phyloP scores from a whole-genome alignment of 2,888 invertebrate species.

The Eutolmus rufibarbis region DNA sequence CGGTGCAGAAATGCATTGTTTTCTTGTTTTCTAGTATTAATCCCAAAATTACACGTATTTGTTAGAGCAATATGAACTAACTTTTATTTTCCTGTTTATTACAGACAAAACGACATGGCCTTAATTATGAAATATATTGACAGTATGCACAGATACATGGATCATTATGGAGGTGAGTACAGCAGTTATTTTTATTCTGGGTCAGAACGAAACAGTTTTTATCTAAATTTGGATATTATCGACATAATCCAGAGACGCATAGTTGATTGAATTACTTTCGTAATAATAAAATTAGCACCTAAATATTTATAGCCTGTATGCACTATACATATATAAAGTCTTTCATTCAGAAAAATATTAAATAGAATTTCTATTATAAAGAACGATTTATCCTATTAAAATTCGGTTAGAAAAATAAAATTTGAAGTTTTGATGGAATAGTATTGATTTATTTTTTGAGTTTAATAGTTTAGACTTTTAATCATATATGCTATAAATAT shows the following conservation, averaged over 20 bases:
- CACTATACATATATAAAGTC: no score
- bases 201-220: neutral
- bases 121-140: conserved; percentile 81
- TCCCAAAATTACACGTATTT: neutral
- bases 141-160: conserved; percentile 79
- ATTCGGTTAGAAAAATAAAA: no score
- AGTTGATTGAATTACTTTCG: neutral
- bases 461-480: no score
- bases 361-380: no score
- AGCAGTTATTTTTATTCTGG: conserved; percentile 46
- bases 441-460: no score
- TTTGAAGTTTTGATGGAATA: no score
- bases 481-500: no score
- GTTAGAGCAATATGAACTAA: neutral
- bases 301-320: no score
- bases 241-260: neutral
- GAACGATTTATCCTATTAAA: no score
- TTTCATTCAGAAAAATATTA: no score
- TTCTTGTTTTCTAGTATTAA: neutral
- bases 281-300: neutral
- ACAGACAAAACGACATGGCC: conserved; percentile 69
- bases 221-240: neutral
- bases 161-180: conserved; percentile 81
- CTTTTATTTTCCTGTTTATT: neutral
- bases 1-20: neutral